Base-by-base conservation (phyloP, 1,140 invertebrate genomes). In the Popillia japonica region DNA sequence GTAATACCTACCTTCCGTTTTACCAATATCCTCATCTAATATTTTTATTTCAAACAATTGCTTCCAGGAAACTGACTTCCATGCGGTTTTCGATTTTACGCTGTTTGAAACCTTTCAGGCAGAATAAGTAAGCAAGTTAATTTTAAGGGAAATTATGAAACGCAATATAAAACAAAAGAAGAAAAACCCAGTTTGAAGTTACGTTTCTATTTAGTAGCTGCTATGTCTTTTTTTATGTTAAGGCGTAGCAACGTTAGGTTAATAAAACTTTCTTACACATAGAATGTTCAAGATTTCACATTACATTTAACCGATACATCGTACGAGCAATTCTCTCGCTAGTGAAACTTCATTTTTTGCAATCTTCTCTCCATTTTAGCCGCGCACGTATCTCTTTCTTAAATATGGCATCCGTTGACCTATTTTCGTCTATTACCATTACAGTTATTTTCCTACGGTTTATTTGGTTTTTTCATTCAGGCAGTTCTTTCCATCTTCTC, bases 371-470 rank as follows among this genome's bases (percentile, higher is more conserved):
- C 61, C 27, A 34, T 68, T 68, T 68, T 34, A 68, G 14, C 17
- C 1, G 17, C 6, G 48, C 48, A 4, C 1, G 48, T 55, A 55
- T 55, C 48, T 55, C 48, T 55, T 55, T 68, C 61, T 68, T 20
- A 68, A 68, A 68, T 68, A 68, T 68, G 61, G 61, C 14, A 68
- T 68, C 27, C 61, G 27, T 14, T 68, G 61, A 68, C 61, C 61
- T 68, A 68, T 68, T 68, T 68, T 20, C 14, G 6, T 34, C 27
- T 27, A 34, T 68, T 68, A 68, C 61, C 14, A 68, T 68, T 68
- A 68, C 61, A 68, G 61, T 68, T 68, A 68, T 68, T 68, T 68
- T 34, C 20, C 59, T 61, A 61, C 59, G 17, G 59, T 61, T 61
- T 61, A 61, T 61, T 61, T 61, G 8, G 8, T 61, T 34, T 34